A percentile compares a stretch with the other conserved stretches of the same genome.
Conservation (phyloP, 2,797 vertebrate species). For the Numenius phaeopus region DNA sequence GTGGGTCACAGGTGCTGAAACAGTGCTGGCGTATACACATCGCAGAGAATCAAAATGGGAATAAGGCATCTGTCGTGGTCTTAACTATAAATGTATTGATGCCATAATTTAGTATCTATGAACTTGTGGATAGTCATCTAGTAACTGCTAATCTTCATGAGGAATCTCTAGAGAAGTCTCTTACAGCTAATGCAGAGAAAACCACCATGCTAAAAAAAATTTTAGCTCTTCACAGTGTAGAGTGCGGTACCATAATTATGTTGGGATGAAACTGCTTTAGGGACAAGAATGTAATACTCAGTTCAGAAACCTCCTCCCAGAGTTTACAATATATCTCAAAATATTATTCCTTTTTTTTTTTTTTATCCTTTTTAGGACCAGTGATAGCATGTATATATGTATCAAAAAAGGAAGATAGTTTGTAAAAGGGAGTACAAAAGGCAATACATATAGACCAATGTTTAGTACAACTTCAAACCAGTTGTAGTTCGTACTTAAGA, state of each 20-base stretch:
- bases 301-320: not conserved
- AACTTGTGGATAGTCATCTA: not conserved
- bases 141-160: not conserved
- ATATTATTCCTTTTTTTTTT: not conserved
- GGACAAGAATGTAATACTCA: not conserved
- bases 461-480: not conserved
- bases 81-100: not conserved
- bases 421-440: not conserved
- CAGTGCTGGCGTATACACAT: not conserved
- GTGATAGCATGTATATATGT: rapidly evolving
- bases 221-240: not conserved
- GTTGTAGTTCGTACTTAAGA: rapidly evolving
- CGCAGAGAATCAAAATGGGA: not conserved
- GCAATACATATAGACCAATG: not conserved
- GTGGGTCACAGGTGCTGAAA: not conserved
- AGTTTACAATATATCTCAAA: not conserved
- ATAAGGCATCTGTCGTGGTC: not conserved
- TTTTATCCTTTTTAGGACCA: not conserved
- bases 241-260: not conserved
- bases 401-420: not conserved
- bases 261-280: not conserved
- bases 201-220: not conserved
- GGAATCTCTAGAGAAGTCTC: not conserved
- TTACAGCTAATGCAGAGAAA: not conserved
- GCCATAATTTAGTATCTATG: not conserved